These are phyloP conservation scores for Tinea pellionella DNA, from an alignment of 2,888 invertebrate species.

Conservation along the genomic window DNA sequence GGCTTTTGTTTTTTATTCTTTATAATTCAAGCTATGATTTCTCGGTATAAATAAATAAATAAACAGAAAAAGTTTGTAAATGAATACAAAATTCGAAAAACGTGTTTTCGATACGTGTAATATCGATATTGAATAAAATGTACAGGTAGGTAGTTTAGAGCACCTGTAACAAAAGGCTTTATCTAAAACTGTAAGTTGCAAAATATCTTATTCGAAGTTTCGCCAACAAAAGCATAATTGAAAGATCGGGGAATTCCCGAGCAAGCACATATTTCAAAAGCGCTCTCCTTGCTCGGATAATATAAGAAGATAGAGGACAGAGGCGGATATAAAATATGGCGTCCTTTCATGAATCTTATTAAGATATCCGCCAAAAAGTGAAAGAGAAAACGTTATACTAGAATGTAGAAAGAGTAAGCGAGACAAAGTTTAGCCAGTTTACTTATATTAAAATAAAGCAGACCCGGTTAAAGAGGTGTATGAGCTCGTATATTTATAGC, in stretches of 20 bases:
- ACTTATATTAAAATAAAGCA: constrained; percentile 68
- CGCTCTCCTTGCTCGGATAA: constrained; percentile 61
- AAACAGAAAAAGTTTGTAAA: too few relatives aligned
- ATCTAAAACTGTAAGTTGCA: constrained; percentile 26
- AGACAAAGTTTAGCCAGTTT: constrained; percentile 44
- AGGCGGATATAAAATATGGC: constrained; percentile 83
- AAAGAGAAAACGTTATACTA: constrained; percentile 37
- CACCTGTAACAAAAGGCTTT: constrained; percentile 11
- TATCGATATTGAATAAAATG: background rate
- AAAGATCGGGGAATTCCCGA: constrained; percentile 66
- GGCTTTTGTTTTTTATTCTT: too few relatives aligned
- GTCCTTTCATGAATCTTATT: constrained; percentile 87
- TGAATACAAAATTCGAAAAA: too few relatives aligned
- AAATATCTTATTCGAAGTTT: constrained; percentile 38
- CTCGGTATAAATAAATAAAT: too few relatives aligned
- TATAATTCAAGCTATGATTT: too few relatives aligned
- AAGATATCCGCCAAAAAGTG: constrained; percentile 78
- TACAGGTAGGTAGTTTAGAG: background rate
- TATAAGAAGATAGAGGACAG: constrained; percentile 71
- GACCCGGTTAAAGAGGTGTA: constrained; percentile 62
- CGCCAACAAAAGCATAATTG: constrained; percentile 60
- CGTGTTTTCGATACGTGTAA: too few relatives aligned
- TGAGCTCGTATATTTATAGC: constrained; percentile 55
- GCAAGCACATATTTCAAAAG: constrained; percentile 66
- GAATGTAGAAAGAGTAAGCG: constrained; percentile 22